phyloP scores from a whole-genome alignment of 2,888 invertebrate species.

The Drosophila colorata region DNA sequence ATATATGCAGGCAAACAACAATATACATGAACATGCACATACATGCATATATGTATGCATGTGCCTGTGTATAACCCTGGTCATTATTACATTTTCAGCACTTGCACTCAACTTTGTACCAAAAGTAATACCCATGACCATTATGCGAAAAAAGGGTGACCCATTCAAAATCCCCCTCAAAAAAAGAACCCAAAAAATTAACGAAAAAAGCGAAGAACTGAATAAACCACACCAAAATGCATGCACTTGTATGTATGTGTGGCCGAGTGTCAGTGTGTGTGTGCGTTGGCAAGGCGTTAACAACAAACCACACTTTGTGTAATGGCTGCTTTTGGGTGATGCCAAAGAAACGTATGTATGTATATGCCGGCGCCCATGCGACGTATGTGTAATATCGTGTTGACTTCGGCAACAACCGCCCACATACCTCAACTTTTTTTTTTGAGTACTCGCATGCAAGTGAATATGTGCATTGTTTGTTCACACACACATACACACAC shows the following conservation, averaged over 20 bases:
- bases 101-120: slow-evolving; percentile 49
- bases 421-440: slow-evolving; percentile 31
- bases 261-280: not conserved
- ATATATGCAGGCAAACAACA: slow-evolving; percentile 3
- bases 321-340: slow-evolving; percentile 62
- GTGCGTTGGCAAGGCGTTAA: slow-evolving; percentile 62
- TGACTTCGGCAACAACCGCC: slow-evolving; percentile 63
- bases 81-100: slow-evolving; percentile 59
- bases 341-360: slow-evolving; percentile 37
- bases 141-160: slow-evolving; percentile 15
- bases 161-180: slow-evolving; percentile 1
- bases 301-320: slow-evolving; percentile 73
- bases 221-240: slow-evolving; percentile 53
- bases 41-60: not conserved
- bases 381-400: slow-evolving; percentile 63
- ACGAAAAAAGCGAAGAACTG: slow-evolving; percentile 31
- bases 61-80: slow-evolving; percentile 2
- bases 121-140: slow-evolving; percentile 43
- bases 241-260: slow-evolving; percentile 32
- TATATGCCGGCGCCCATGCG: slow-evolving; percentile 24
- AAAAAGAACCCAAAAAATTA: slow-evolving; percentile 12
- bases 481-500: slow-evolving; percentile 31
- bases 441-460: slow-evolving; percentile 29
- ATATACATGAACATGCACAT: slow-evolving; percentile 2
- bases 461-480: slow-evolving; percentile 54